Evolutionary conservation across 2,113 vertebrate genomes (phyloP).

Genomic region (Heloderma charlesbogerti): DNA sequence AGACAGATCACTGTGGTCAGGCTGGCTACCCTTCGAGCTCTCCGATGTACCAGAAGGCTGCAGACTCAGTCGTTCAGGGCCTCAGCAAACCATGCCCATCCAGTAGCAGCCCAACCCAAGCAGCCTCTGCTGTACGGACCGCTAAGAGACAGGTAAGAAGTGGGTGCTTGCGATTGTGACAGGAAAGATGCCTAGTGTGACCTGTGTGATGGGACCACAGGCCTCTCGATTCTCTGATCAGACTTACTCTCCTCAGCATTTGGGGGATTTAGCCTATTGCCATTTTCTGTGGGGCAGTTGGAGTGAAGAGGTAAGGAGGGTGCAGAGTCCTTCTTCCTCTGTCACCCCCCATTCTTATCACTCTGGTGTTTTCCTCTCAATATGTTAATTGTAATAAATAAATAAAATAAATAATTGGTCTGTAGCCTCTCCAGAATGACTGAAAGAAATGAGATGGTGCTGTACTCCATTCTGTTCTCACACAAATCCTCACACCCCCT

Average conservation of each 20-base stretch:
- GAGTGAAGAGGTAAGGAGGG: not conserved
- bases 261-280: not conserved
- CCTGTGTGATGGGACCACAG: not conserved
- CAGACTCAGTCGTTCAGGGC: constrained; percentile 49
- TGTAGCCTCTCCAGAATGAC: not conserved
- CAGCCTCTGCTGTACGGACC: constrained; percentile 45
- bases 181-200: constrained; percentile 3
- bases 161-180: not conserved
- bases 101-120: constrained; percentile 47
- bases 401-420: not conserved
- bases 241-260: accelerated
- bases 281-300: constrained; percentile 4
- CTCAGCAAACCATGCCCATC: constrained; percentile 57
- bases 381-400: not conserved
- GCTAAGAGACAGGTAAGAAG: constrained; percentile 74
- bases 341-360: not conserved
- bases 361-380: not conserved
- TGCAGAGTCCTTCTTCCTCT: not conserved
- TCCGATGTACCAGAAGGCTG: constrained; percentile 46
- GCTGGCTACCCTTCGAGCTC: not conserved
- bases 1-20: not conserved
- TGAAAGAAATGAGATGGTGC: constrained; percentile 21
- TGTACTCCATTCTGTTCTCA: not conserved
- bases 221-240: not conserved
- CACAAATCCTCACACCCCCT: not conserved